These are phyloP conservation scores for Istiophorus platypterus DNA, from an alignment of 2,113 vertebrate genomes.

Conservation along the genomic window DNA sequence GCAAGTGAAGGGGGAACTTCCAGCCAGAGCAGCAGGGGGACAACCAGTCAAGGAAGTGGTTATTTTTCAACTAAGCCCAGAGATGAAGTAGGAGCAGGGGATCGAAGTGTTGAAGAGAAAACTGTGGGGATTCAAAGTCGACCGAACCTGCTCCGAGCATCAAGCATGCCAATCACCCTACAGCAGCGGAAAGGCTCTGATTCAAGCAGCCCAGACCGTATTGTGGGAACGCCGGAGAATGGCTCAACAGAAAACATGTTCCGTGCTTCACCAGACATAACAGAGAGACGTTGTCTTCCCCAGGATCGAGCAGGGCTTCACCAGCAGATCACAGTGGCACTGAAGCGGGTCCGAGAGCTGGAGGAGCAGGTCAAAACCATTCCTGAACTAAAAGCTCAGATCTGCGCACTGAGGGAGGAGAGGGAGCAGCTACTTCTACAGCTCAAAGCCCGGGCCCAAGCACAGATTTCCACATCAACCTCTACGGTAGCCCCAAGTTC, in stretches of 20 bases:
- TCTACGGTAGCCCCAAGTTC: conserved; percentile 22
- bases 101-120: conserved; percentile 70
- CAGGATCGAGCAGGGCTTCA: conserved; percentile 75
- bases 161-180: conserved; percentile 93
- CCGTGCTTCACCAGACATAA: conserved; percentile 71
- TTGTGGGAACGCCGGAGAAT: conserved; percentile 67
- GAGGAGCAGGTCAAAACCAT: conserved; percentile 82
- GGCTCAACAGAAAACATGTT: conserved; percentile 75
- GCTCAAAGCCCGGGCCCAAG: conserved; percentile 75
- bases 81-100: conserved; percentile 69
- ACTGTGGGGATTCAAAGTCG: conserved; percentile 75
- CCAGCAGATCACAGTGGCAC: conserved; percentile 82
- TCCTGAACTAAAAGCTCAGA: conserved; percentile 84
- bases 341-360: conserved; percentile 83
- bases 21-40: conserved; percentile 37
- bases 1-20: conserved; percentile 63
- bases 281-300: conserved; percentile 58
- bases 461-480: conserved; percentile 42
- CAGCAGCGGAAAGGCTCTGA: conserved; percentile 83
- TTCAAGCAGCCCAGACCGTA: conserved; percentile 71
- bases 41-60: conserved; percentile 61
- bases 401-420: conserved; percentile 79
- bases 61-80: conserved; percentile 75
- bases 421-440: conserved; percentile 71
- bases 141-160: conserved; percentile 92